Conservation (phyloP, 23 tunicate species). For the Halocynthia aurantium region DNA sequence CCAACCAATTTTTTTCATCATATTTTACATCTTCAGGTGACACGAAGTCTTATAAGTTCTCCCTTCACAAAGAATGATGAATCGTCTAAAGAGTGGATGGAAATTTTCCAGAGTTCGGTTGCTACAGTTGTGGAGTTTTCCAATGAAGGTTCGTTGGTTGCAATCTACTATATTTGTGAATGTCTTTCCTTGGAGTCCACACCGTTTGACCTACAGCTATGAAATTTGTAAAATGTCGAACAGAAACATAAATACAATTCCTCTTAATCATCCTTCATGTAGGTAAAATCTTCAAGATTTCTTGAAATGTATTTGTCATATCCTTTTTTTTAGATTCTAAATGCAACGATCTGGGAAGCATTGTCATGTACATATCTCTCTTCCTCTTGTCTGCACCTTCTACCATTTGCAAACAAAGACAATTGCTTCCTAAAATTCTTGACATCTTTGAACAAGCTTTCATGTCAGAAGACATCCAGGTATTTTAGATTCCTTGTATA, state of each 20-base stretch:
- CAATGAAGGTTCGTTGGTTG: slow-evolving; percentile 36
- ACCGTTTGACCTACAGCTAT: background rate
- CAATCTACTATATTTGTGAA: background rate
- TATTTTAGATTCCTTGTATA: slow-evolving; percentile 5
- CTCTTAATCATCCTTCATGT: too few relatives aligned
- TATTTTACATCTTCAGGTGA: slow-evolving; percentile 18
- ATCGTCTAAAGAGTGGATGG: slow-evolving; percentile 39
- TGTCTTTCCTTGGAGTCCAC: background rate
- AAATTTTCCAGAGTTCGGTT: slow-evolving; percentile 58
- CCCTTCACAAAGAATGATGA: slow-evolving; percentile 27
- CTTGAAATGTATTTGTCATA: too few relatives aligned
- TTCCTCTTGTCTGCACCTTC: slow-evolving; percentile 58
- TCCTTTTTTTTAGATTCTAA: too few relatives aligned
- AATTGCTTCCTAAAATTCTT: slow-evolving; percentile 42
- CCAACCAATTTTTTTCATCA: background rate
- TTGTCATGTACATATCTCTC: slow-evolving; percentile 60
- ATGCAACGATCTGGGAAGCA: slow-evolving; percentile 19
- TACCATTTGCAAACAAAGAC: slow-evolving; percentile 13
- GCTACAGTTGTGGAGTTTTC: slow-evolving; percentile 67
- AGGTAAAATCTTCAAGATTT: too few relatives aligned
- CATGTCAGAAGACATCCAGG: slow-evolving; percentile 31
- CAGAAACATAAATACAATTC: too few relatives aligned
- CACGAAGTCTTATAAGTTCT: slow-evolving; percentile 28
- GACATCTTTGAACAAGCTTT: slow-evolving; percentile 49
- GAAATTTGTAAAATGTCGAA: background rate